Percentiles rank a stretch among this genome's conserved stretches.
Evolutionary conservation across 2,113 vertebrate genomes (phyloP).

Genomic region (Oxygymnocypris stewartii): DNA sequence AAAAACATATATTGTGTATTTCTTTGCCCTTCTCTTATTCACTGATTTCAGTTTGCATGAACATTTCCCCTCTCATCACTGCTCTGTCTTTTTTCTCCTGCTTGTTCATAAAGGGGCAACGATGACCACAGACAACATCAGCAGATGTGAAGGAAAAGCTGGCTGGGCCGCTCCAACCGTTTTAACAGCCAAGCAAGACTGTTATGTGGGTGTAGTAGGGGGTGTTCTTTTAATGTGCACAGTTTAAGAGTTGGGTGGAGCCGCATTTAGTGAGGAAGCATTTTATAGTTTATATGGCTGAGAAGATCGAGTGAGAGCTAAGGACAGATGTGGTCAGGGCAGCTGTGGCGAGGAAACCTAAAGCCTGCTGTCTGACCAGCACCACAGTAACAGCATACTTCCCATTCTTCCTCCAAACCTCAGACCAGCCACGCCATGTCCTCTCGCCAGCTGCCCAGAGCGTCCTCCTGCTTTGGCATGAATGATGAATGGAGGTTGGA

Average conservation of each 20-base stretch:
- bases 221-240: conserved; percentile 72
- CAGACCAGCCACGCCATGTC: conserved; percentile 74
- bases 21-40: neutral
- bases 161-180: conserved; percentile 44
- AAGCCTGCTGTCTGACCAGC: conserved; percentile 69
- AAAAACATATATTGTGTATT: neutral
- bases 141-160: conserved; percentile 57
- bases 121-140: conserved; percentile 56
- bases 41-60: neutral
- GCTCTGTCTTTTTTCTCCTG: conserved; percentile 5
- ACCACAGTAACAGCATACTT: conserved; percentile 76
- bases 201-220: conserved; percentile 59
- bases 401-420: conserved; percentile 79
- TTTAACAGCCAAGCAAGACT: conserved; percentile 53
- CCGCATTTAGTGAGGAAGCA: conserved; percentile 73
- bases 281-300: conserved; percentile 75
- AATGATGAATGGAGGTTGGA: conserved; percentile 53
- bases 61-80: conserved; percentile 34
- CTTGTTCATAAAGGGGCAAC: conserved; percentile 47
- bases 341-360: conserved; percentile 71
- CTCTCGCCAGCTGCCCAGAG: conserved; percentile 62
- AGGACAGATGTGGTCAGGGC: conserved; percentile 66
- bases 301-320: conserved; percentile 63
- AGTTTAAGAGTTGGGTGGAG: conserved; percentile 78
- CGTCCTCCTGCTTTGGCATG: conserved; percentile 47